These are phyloP conservation scores for Ischnura elegans DNA, from an alignment of 2,888 invertebrate genomes.

Conservation along the genomic window DNA sequence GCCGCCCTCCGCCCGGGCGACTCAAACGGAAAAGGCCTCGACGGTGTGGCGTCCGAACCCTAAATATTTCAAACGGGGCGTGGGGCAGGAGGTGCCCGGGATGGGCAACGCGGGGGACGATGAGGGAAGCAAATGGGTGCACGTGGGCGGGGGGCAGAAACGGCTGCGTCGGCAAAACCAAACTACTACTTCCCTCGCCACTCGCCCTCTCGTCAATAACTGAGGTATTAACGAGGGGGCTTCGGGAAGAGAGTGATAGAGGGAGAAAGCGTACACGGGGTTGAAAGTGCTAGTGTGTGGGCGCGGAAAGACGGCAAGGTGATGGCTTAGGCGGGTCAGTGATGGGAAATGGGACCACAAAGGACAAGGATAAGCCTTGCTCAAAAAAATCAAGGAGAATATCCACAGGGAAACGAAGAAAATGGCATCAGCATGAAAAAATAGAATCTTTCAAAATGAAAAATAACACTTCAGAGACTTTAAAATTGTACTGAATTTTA, in stretches of 20 bases:
- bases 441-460: too few relatives aligned
- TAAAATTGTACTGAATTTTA: too few relatives aligned
- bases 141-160: slow-evolving; percentile 2
- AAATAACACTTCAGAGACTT: too few relatives aligned
- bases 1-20: background rate
- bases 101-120: too few relatives aligned
- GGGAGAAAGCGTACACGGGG: too few relatives aligned
- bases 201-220: slow-evolving; percentile 44
- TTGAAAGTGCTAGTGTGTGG: background rate
- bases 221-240: slow-evolving; percentile 66
- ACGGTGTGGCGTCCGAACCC: background rate
- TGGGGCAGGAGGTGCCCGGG: background rate
- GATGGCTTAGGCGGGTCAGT: background rate
- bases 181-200: background rate
- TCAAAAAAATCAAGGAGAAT: background rate
- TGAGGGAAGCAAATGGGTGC: too few relatives aligned
- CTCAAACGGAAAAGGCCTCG: slow-evolving; percentile 59
- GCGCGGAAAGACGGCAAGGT: slow-evolving; percentile 11
- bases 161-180: background rate
- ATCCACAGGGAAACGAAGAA: background rate
- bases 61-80: slow-evolving; percentile 48
- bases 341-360: background rate
- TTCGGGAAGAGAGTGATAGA: background rate
- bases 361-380: background rate
- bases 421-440: too few relatives aligned